These are phyloP conservation scores for Petromus typicus DNA, from an alignment of 2,113 vertebrate species.

Conservation along the genomic window DNA sequence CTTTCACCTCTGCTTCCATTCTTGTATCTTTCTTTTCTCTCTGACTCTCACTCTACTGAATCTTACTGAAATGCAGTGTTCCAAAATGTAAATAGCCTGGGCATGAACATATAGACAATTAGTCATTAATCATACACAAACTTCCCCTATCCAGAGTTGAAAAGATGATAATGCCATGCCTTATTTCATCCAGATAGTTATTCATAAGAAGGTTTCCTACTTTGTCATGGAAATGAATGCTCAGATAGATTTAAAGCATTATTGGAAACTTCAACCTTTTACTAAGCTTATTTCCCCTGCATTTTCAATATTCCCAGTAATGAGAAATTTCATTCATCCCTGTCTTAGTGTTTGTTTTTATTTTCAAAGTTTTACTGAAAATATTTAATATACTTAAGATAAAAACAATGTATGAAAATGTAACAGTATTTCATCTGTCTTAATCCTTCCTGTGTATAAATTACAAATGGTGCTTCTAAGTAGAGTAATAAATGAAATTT, in stretches of 20 bases:
- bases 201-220: conserved; percentile 20
- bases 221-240: conserved; percentile 39
- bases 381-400: conserved; percentile 37
- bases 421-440: conserved; percentile 28
- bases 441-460: background rate
- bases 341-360: conserved; percentile 45
- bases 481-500: conserved; percentile 6
- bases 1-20: background rate
- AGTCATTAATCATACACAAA: background rate
- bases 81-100: background rate
- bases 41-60: background rate
- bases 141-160: background rate
- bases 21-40: background rate
- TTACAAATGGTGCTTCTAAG: background rate
- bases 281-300: conserved; percentile 1
- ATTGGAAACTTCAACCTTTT: conserved; percentile 17
- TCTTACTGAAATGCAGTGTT: background rate
- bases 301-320: conserved; percentile 26
- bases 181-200: background rate
- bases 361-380: conserved; percentile 44
- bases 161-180: background rate
- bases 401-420: conserved; percentile 39
- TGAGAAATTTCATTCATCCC: conserved; percentile 32
- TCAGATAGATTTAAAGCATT: conserved; percentile 12
- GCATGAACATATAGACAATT: background rate